Evolutionary conservation across 2,113 vertebrate species (phyloP), one percentile per base, ranked within the genome.

Genomic region (Dicentrarchus labrax): DNA sequence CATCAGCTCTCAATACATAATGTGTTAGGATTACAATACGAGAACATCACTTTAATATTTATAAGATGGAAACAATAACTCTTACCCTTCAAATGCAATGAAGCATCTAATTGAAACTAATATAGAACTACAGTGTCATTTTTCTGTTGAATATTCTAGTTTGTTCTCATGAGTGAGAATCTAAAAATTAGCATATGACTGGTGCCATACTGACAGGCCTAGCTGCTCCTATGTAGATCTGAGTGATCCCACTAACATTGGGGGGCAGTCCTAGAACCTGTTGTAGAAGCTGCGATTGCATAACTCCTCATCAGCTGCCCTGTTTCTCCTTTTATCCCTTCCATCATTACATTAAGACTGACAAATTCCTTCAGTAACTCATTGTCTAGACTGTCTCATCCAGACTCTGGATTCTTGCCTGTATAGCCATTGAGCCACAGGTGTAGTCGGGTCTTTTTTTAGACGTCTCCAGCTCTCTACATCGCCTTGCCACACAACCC

Each of bases 301-400:
- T 6, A 12, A 36, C 69, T 76, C 72, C 59, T 78, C 50, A 60
- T 86, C 87, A 83, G 90, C 88, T 88, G 77, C 77, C 51, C 0
- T 53, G 50, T 48, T 53, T 10, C 56, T 78, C 60, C 75, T 64
- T 78, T 82, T 84, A 73, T 85, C 60, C 17, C 56, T 70, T 21
- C 48, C 50, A 56, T 72, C 61, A 30, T 47, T 4, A 62, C 47
- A 65, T 30, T 19, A 47, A 73, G 56, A 65, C 48, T 0, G 24
- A 16, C 30, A 60, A 60, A 78, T 84, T 85, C 73, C 84, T 73
- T 8, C 73, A 72, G 85, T 83, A 61, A 72, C 68, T 77, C 67
- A 5, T 72, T 69, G 87, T 91, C 77, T 82, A 89, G 91, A 91
- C 89, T 6, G 48, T 38, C 50, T 72, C 64, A 24, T 38, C 61